Percentiles rank a stretch among this genome's conserved stretches.
phyloP scores from a whole-genome alignment of 2,888 invertebrate genomes.

The Biston stratarius region DNA sequence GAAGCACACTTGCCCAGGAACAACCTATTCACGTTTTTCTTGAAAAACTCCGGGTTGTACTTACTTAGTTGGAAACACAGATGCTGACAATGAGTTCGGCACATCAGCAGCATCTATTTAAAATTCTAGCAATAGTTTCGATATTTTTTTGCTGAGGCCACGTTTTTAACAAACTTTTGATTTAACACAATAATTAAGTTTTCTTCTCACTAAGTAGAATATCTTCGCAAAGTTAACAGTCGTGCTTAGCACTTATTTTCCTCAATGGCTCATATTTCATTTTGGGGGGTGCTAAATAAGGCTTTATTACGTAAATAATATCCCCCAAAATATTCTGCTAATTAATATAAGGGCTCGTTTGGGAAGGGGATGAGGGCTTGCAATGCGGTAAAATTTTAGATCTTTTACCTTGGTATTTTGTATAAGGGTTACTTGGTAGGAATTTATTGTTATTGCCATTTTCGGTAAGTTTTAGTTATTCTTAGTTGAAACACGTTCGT shows the following conservation, averaged over 20 bases:
- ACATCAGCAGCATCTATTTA: too few relatives aligned
- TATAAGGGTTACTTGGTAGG: constrained; percentile 48
- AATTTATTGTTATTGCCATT: constrained; percentile 23
- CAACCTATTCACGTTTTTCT: too few relatives aligned
- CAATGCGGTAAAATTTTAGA: constrained; percentile 42
- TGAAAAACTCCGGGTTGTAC: too few relatives aligned
- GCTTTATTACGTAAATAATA: constrained; percentile 85
- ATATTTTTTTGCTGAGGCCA: neutral
- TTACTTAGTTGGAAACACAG: too few relatives aligned
- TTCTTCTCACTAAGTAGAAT: constrained; percentile 33
- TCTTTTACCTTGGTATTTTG: constrained; percentile 33
- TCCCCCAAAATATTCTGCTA: constrained; percentile 83
- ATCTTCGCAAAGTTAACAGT: constrained; percentile 54
- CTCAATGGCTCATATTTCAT: constrained; percentile 83
- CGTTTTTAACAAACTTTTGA: neutral
- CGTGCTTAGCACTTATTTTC: constrained; percentile 76
- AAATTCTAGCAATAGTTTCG: too few relatives aligned
- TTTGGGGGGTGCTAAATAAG: constrained; percentile 79
- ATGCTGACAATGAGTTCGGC: too few relatives aligned
- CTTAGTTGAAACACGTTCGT: too few relatives aligned
- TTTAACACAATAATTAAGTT: neutral
- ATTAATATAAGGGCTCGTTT: constrained; percentile 81
- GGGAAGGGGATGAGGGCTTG: constrained; percentile 57
- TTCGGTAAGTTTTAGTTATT: neutral
- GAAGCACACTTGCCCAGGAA: too few relatives aligned